These are phyloP conservation scores for Serilophus lunatus DNA, from an alignment of 2,113 vertebrate species.

Conservation along the genomic window DNA sequence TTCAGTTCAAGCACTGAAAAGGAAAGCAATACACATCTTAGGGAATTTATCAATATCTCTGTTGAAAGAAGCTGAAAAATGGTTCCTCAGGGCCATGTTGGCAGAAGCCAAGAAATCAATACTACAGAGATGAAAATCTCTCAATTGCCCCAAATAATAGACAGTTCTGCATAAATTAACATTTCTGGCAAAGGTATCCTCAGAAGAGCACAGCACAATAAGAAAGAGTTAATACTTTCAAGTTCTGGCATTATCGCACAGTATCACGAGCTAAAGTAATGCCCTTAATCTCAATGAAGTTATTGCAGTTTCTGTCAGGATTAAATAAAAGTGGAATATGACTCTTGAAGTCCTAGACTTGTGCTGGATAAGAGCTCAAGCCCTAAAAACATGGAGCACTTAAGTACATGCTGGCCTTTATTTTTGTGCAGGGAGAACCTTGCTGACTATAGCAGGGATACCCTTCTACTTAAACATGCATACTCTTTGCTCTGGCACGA, in stretches of 20 bases:
- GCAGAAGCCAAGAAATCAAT: slow-evolving; percentile 38
- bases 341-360: background rate
- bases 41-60: slow-evolving; percentile 30
- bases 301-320: background rate
- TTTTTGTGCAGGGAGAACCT: background rate
- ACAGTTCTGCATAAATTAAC: background rate
- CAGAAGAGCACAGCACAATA: background rate
- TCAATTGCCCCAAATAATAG: slow-evolving; percentile 16
- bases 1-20: slow-evolving; percentile 20
- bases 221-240: background rate
- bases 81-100: background rate
- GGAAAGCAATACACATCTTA: background rate
- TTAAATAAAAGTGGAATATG: background rate
- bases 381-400: background rate
- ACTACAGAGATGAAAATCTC: slow-evolving; percentile 39
- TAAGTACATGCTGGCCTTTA: background rate
- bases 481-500: background rate
- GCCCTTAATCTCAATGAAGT: background rate
- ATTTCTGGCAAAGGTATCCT: background rate
- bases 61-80: slow-evolving; percentile 17
- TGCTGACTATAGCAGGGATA: background rate
- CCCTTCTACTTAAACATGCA: background rate
- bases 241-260: background rate
- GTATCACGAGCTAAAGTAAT: background rate
- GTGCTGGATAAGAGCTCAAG: background rate